A percentile compares a stretch with the other conserved stretches of the same genome.
Evolutionary conservation across 2,113 vertebrate genomes (phyloP).

Genomic region (Nipponia nippon): DNA sequence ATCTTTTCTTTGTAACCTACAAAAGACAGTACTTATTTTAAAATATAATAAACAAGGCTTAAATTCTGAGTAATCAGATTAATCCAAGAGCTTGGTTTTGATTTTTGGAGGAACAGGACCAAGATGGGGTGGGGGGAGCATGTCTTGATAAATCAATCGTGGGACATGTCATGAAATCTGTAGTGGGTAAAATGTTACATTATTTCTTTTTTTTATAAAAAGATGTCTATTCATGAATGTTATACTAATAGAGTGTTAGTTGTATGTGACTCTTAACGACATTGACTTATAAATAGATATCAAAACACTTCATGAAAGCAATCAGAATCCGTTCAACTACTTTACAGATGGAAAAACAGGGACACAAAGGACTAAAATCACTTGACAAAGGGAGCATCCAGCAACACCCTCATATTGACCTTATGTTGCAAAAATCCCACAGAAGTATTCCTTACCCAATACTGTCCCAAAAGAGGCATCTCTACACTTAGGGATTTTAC

Average conservation of each 20-base stretch:
- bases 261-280: background rate
- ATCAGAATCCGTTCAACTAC: background rate
- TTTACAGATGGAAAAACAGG: background rate
- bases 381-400: background rate
- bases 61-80: background rate
- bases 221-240: background rate
- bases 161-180: background rate
- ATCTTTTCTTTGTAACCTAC: background rate
- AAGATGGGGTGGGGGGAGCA: rapidly evolving
- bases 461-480: background rate
- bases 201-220: background rate
- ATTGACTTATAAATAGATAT: background rate
- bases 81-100: background rate
- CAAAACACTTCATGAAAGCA: background rate
- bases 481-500: background rate
- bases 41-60: background rate
- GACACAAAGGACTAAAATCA: background rate
- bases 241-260: background rate
- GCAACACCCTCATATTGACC: background rate
- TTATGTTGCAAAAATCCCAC: background rate
- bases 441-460: background rate
- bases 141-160: background rate
- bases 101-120: background rate
- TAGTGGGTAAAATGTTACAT: background rate
- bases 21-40: background rate